phyloP scores from a whole-genome alignment of 2,888 invertebrate genomes.

The Amblyjoppa proteus region DNA sequence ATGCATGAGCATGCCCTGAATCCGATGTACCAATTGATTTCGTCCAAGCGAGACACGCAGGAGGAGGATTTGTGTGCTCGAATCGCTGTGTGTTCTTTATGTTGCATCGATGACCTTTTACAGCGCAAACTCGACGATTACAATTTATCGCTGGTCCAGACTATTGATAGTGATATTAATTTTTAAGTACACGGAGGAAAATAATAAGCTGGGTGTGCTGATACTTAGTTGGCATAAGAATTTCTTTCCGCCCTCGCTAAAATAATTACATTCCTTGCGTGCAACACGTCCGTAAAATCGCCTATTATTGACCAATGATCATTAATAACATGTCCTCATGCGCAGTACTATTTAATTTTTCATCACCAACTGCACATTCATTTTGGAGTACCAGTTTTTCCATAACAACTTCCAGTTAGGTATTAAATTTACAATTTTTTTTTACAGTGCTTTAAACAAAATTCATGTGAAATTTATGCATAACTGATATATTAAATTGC shows the following conservation, averaged over 20 bases:
- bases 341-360: too few species aligned
- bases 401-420: too few species aligned
- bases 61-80: constrained; percentile 42
- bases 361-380: too few species aligned
- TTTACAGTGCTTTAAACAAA: too few species aligned
- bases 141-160: constrained; percentile 25
- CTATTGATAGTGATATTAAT: neutral
- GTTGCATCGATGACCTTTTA: constrained; percentile 75
- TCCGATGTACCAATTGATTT: constrained; percentile 11
- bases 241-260: neutral
- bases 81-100: constrained; percentile 77
- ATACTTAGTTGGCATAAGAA: neutral
- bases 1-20: constrained; percentile 71
- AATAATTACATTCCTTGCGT: too few species aligned
- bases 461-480: too few species aligned
- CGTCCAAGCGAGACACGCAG: constrained; percentile 24
- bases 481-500: too few species aligned
- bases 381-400: too few species aligned
- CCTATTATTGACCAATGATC: too few species aligned
- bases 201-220: neutral
- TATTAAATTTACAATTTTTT: too few species aligned
- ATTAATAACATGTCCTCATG: too few species aligned
- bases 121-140: constrained; percentile 15
- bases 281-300: too few species aligned
- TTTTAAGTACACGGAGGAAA: neutral